Conservation (phyloP, 2,797 vertebrate species). For the Phrynocephalus vlangalii region DNA sequence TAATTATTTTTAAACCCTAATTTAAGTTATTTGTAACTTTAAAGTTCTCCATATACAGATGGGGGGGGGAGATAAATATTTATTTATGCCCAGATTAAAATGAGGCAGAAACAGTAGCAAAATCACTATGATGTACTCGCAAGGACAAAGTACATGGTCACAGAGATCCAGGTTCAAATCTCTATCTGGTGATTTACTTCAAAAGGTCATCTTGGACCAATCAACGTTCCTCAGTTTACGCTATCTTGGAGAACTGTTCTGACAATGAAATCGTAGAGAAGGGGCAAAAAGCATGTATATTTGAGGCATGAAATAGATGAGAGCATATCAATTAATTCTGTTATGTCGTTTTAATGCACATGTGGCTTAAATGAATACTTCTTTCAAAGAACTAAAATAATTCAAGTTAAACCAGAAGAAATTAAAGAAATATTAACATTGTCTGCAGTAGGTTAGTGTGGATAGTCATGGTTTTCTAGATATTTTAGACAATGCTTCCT, state of each 20-base stretch:
- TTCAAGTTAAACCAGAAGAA: neutral
- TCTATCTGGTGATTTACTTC: neutral
- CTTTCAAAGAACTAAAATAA: neutral
- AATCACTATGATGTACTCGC: neutral
- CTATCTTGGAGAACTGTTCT: neutral
- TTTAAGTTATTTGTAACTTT: neutral
- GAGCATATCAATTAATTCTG: neutral
- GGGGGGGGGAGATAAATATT: neutral
- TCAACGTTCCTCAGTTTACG: neutral
- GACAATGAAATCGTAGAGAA: neutral
- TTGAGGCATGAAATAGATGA: neutral
- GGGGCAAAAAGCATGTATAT: neutral
- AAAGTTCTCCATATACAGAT: neutral
- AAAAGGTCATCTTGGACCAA: neutral
- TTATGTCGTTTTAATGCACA: neutral
- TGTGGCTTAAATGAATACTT: neutral
- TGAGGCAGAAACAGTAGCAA: neutral
- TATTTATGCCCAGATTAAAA: neutral
- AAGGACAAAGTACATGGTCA: neutral
- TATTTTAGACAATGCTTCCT: no score
- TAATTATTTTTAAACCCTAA: constrained; percentile 2
- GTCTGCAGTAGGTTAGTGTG: neutral
- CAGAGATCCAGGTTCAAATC: neutral
- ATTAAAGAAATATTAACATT: neutral
- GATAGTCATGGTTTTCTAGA: no score